These are phyloP conservation scores for Gallinago solitaria DNA, from an alignment of 2,797 vertebrate species.

Conservation along the genomic window DNA sequence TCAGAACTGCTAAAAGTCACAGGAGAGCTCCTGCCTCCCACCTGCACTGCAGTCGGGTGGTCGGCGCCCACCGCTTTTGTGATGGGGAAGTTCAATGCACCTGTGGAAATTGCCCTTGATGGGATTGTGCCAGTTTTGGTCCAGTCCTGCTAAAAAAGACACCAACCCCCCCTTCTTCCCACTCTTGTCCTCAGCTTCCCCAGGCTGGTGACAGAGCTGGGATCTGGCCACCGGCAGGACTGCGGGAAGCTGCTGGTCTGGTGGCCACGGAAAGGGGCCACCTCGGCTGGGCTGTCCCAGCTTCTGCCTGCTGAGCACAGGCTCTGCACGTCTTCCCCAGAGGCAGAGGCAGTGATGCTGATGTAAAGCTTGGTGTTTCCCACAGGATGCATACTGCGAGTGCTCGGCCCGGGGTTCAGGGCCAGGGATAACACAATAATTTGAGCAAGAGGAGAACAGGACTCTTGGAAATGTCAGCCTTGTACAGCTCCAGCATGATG, in stretches of 20 bases:
- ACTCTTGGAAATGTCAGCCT: conserved; percentile 1
- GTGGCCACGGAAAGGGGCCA: neutral
- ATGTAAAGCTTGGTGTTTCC: neutral
- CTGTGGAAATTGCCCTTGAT: accelerated
- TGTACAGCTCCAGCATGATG: neutral
- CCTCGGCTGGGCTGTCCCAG: neutral
- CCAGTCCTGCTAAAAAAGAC: neutral
- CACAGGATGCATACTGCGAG: accelerated
- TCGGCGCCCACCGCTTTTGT: neutral
- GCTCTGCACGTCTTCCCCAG: accelerated
- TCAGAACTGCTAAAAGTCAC: neutral
- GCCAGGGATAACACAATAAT: neutral
- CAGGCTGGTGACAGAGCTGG: neutral
- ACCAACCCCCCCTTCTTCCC: neutral
- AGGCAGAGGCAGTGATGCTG: neutral
- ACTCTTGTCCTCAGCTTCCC: neutral
- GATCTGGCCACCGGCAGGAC: neutral
- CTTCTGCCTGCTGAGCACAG: neutral
- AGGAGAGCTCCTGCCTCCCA: neutral
- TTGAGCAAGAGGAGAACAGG: neutral
- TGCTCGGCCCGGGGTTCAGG: accelerated
- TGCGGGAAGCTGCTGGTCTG: accelerated
- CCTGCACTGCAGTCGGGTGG: accelerated
- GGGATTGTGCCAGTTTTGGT: neutral
- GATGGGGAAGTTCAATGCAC: neutral